phyloP scores from a whole-genome alignment of 2,797 vertebrate genomes.

The Tapera naevia region DNA sequence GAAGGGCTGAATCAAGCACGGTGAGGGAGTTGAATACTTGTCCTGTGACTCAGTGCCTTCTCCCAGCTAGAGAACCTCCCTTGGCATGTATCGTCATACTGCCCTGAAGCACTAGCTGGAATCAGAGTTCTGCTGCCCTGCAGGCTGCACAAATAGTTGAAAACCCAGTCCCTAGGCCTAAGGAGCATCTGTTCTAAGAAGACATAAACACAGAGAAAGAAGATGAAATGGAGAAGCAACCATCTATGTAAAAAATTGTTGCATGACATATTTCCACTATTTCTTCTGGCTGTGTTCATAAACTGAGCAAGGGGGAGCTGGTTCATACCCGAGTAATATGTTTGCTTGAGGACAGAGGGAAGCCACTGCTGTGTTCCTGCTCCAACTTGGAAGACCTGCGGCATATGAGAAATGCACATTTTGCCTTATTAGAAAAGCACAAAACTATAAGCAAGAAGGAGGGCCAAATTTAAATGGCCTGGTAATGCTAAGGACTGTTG shows the following conservation, averaged over 20 bases:
- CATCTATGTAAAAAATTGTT: not conserved
- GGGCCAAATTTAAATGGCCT: not conserved
- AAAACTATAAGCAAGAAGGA: not conserved
- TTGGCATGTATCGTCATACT: not conserved
- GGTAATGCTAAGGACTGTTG: not conserved
- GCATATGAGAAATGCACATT: not conserved
- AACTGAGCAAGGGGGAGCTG: not conserved
- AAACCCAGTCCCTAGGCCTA: not conserved
- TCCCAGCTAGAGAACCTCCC: not conserved
- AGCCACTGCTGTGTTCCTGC: not conserved
- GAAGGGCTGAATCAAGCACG: not conserved
- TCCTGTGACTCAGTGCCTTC: not conserved
- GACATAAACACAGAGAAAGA: not conserved
- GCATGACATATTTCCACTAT: not conserved
- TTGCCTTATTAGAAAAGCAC: not conserved
- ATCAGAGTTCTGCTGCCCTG: not conserved
- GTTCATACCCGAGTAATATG: not conserved
- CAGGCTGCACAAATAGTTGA: not conserved
- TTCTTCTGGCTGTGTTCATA: not conserved
- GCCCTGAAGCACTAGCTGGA: not conserved
- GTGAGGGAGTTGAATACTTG: not conserved
- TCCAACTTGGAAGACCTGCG: not conserved
- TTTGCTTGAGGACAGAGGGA: not conserved
- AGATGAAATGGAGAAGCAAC: conserved; percentile 26
- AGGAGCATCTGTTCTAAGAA: not conserved